These are phyloP conservation scores for Ochlodes sylvanus DNA, from an alignment of 2,888 invertebrate species.

Conservation along the genomic window DNA sequence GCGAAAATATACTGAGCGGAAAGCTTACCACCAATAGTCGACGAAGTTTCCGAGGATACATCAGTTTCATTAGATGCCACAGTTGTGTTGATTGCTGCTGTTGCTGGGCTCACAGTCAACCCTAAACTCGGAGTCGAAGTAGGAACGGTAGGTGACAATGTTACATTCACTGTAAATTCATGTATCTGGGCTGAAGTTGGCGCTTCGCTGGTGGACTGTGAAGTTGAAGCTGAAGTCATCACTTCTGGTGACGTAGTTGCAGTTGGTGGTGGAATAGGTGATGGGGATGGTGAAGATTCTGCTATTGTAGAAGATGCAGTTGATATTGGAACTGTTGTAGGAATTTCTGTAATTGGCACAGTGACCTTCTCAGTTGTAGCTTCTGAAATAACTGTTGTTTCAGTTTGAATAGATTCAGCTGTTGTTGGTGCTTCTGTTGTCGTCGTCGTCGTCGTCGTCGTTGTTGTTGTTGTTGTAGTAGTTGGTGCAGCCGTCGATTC, in stretches of 20 bases:
- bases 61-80: conserved; percentile 52
- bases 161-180: conserved; percentile 70
- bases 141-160: conserved; percentile 61
- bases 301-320: conserved; percentile 44
- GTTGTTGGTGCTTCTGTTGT: conserved; percentile 50
- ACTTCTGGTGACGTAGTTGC: conserved; percentile 40
- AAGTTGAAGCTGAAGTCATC: conserved; percentile 16
- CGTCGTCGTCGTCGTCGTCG: conserved; percentile 47
- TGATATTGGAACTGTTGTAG: conserved; percentile 34
- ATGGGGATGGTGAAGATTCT: conserved; percentile 49
- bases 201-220: conserved; percentile 42
- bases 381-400: conserved; percentile 47
- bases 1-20: no score
- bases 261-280: conserved; percentile 36
- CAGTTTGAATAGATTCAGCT: conserved; percentile 43
- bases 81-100: conserved; percentile 46
- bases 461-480: conserved; percentile 49
- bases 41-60: conserved; percentile 39
- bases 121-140: conserved; percentile 60
- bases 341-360: conserved; percentile 40
- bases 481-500: conserved; percentile 48
- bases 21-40: conserved; percentile 44
- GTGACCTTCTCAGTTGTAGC: conserved; percentile 60
- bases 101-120: conserved; percentile 52
- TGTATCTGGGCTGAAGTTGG: conserved; percentile 46